A percentile compares a stretch with the other conserved stretches of the same genome.
These are phyloP conservation scores for Boleophthalmus pectinirostris DNA, from an alignment of 2,113 vertebrate genomes.

Conservation along the genomic window DNA sequence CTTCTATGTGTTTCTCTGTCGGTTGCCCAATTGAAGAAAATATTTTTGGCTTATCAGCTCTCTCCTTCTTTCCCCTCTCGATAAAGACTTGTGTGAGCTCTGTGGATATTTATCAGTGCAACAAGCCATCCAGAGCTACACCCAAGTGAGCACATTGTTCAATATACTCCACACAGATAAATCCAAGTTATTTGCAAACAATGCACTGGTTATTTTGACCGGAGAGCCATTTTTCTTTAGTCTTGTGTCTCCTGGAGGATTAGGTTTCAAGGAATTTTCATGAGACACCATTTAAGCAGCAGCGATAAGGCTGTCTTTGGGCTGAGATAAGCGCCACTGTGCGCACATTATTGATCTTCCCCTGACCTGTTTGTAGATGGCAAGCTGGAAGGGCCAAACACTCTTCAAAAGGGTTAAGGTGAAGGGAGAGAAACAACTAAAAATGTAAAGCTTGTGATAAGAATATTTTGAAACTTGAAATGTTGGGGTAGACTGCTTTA, in stretches of 20 bases:
- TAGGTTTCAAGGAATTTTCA: conserved; percentile 68
- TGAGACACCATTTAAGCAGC: conserved; percentile 68
- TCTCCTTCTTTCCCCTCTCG: conserved; percentile 17
- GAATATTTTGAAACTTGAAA: not conserved
- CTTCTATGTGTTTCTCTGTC: conserved; percentile 2
- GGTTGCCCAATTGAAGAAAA: conserved; percentile 27
- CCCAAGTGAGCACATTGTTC: conserved; percentile 18
- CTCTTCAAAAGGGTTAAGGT: conserved; percentile 54
- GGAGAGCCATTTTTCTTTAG: conserved; percentile 53
- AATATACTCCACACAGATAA: conserved; percentile 55
- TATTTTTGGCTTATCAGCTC: conserved; percentile 44
- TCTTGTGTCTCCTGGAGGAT: conserved; percentile 60
- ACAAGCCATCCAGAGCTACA: conserved; percentile 23
- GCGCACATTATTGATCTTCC: conserved; percentile 70
- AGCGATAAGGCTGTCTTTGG: conserved; percentile 64
- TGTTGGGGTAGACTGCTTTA: too few relatives aligned
- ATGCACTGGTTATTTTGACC: conserved; percentile 61
- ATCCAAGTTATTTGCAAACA: conserved; percentile 56
- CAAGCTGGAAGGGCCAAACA: conserved; percentile 60
- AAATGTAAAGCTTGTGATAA: not conserved
- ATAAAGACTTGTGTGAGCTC: conserved; percentile 29
- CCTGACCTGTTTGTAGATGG: conserved; percentile 66
- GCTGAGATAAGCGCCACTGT: conserved; percentile 69
- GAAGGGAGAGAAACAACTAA: conserved; percentile 21
- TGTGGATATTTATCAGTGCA: conserved; percentile 41